Base-by-base conservation (phyloP, 2,797 vertebrate genomes). In the Acanthurus lineatus region DNA sequence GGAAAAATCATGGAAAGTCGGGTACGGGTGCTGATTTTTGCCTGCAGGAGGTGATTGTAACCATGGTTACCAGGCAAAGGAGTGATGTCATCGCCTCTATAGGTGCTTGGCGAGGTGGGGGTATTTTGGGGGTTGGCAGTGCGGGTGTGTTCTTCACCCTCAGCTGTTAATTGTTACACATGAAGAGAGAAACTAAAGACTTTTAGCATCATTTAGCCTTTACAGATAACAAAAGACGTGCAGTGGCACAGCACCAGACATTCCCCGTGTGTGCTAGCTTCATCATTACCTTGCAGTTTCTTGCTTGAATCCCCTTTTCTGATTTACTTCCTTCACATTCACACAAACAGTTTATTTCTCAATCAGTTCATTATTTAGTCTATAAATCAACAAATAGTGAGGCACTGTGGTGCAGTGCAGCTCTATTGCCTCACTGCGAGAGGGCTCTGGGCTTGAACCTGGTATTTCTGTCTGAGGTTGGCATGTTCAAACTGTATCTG, bases 61-160 rank as follows among this genome's bases (percentile, higher is more conserved):
- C 94, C 92, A 95, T 92, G 86, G 93, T 85, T 90, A 95, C 95
- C 70, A 78, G 64, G 77, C 82, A 84, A 87, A 81, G 71, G 76
- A 78, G 57, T 91, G 91, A 94, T 84, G 91, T 93, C 90, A 94
- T 90, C 6, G 65, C 56, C 66, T 86, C 49, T 45, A 84, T 54
- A 82, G 81, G 66, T 68, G 69, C 52, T 67, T 75, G 73, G 75
- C 71, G 63, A 77, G 25, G 67, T 79, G 35, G 72, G 58, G 77
- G 63, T 81, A 80, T 85, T 84, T 51, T 81, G 14, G 22, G 59
- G 48, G 5, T 54, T 73, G 60, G 66, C 56, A 28, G 56, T 69
- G n/a, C 10, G 17, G 59, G 20, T 40, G 12, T 83, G 67, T 70
- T 69, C 45, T 69, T 72, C 53, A 61, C 14, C 49, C 67, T 84